Percentiles rank a stretch among this genome's conserved stretches.
phyloP scores from a whole-genome alignment of 1,140 invertebrate species.

The Vollenhovia emeryi region DNA sequence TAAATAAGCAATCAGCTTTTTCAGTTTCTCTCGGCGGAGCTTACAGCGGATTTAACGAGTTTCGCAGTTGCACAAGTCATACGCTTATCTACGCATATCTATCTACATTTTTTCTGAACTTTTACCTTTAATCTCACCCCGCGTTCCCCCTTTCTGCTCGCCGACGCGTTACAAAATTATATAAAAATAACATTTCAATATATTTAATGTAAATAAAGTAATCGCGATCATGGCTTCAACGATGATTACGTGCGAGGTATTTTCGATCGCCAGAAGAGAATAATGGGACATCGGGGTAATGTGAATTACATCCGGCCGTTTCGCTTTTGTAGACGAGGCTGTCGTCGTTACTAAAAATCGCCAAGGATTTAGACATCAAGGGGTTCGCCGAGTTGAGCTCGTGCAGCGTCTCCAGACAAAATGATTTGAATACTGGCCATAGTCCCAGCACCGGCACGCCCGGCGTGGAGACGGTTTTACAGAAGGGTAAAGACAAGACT shows the following conservation, averaged over 20 bases:
- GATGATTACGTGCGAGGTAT: not conserved
- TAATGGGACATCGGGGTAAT: not conserved
- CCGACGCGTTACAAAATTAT: not conserved
- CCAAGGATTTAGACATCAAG: slow-evolving; percentile 96
- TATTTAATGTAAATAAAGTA: not conserved
- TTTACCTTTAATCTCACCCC: slow-evolving; percentile 12
- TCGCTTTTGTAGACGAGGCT: slow-evolving; percentile 85
- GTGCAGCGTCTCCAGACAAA: slow-evolving; percentile 87
- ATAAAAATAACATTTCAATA: slow-evolving; percentile 11
- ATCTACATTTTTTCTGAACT: slow-evolving; percentile 13
- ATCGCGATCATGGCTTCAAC: not conserved
- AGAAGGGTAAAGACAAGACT: slow-evolving; percentile 81
- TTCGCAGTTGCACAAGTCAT: not conserved
- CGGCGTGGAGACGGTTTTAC: slow-evolving; percentile 84
- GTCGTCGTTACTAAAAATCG: slow-evolving; percentile 94
- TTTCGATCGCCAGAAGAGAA: not conserved
- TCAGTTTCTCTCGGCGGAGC: not conserved
- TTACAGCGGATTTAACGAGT: slow-evolving; percentile 18
- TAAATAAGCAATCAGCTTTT: slow-evolving; percentile 24
- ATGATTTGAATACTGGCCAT: slow-evolving; percentile 81
- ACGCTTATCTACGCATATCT: not conserved
- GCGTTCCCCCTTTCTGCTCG: not conserved
- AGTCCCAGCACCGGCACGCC: slow-evolving; percentile 80
- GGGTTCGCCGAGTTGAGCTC: slow-evolving; percentile 95
- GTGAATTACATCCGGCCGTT: slow-evolving; percentile 48